Evolutionary conservation across 2,797 vertebrate species (phyloP).

Genomic region (Danio aesculapii): DNA sequence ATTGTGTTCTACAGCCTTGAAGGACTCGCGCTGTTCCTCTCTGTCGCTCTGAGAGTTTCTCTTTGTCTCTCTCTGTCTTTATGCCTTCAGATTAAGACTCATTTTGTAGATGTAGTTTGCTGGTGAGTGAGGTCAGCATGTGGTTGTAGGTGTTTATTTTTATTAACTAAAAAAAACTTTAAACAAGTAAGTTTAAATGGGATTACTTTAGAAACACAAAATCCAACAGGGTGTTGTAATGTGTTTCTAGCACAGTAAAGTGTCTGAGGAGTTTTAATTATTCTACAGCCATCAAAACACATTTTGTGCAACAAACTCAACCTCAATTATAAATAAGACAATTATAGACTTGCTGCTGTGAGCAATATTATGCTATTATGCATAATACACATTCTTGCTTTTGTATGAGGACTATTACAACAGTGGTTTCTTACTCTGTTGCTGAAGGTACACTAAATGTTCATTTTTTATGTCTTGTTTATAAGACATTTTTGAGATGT

Average conservation of each 20-base stretch:
- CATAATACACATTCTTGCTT: slow-evolving; percentile 7
- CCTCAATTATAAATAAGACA: slow-evolving; percentile 24
- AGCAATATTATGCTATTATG: background rate
- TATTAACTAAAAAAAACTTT: background rate
- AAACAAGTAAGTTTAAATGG: background rate
- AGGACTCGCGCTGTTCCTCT: background rate
- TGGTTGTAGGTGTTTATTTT: background rate
- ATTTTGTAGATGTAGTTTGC: background rate
- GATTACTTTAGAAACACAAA: background rate
- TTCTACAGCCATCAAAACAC: slow-evolving; percentile 21
- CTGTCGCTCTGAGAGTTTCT: slow-evolving; percentile 12
- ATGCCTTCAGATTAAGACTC: background rate
- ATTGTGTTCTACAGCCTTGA: slow-evolving; percentile 37
- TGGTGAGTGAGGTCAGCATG: background rate
- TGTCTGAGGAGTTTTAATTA: background rate
- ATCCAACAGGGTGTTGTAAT: background rate
- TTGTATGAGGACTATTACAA: background rate
- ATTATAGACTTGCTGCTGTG: background rate
- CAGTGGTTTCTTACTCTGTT: background rate
- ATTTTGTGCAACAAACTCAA: background rate
- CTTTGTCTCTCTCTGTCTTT: slow-evolving; percentile 1
- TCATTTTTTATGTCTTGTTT: background rate
- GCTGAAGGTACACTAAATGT: background rate
- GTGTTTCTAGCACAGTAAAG: background rate
- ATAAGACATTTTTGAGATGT: background rate